A percentile compares a stretch with the other conserved stretches of the same genome.
Conservation (phyloP, 2,888 invertebrate species). For the Amblyteles armatorius region DNA sequence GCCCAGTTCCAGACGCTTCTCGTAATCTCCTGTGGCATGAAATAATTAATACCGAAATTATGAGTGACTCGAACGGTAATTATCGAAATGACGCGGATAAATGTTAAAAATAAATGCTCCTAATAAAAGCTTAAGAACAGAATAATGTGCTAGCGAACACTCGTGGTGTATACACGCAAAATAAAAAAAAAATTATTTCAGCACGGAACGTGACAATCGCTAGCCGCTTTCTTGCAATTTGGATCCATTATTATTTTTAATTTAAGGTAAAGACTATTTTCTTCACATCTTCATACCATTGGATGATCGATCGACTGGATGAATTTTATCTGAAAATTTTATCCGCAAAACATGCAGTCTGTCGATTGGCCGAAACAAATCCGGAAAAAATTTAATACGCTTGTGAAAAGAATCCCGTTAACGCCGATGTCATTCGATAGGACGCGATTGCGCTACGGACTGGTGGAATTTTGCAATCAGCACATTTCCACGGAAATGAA, state of each 20-base stretch:
- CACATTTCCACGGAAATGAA: background rate
- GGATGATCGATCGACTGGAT: background rate
- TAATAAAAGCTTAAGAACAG: too few relatives aligned
- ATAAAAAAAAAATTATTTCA: too few relatives aligned
- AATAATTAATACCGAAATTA: too few relatives aligned
- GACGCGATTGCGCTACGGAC: background rate
- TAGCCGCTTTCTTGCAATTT: background rate
- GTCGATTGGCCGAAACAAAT: background rate
- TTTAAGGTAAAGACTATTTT: background rate
- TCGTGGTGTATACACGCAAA: too few relatives aligned
- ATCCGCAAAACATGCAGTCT: background rate
- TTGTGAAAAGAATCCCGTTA: background rate
- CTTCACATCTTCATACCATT: background rate
- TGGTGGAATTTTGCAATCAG: background rate
- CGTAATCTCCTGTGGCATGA: too few relatives aligned
- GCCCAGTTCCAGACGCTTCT: too few relatives aligned
- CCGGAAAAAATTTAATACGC: background rate
- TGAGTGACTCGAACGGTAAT: too few relatives aligned
- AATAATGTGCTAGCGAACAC: too few relatives aligned
- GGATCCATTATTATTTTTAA: background rate
- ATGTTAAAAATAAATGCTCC: too few relatives aligned
- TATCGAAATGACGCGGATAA: too few relatives aligned
- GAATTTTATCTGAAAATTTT: background rate
- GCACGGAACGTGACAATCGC: background rate
- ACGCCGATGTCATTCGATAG: constrained; percentile 2